Conservation (phyloP, 2,888 invertebrate species). For the Polia nebulosa region DNA sequence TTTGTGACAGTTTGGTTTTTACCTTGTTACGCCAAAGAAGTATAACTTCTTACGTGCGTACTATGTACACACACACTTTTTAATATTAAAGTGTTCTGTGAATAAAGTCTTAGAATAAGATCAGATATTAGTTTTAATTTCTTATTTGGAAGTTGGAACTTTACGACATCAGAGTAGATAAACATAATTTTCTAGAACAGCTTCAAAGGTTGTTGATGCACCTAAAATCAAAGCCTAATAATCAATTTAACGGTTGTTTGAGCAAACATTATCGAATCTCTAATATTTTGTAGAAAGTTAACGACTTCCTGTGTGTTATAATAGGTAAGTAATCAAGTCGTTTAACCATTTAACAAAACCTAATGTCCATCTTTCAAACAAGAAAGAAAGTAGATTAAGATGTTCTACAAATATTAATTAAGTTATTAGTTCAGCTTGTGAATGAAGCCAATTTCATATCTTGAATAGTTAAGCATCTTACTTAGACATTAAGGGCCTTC, state of each 20-base stretch:
- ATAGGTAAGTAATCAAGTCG: not conserved
- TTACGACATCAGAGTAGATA: too few relatives aligned
- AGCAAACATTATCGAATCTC: not conserved
- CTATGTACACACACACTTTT: too few relatives aligned
- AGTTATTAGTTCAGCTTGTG: not conserved
- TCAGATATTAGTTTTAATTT: too few relatives aligned
- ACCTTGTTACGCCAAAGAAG: too few relatives aligned
- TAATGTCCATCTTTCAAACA: conserved; percentile 4
- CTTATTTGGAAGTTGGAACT: too few relatives aligned
- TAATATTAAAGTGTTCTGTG: too few relatives aligned
- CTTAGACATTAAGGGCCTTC: not conserved
- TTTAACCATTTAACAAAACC: conserved; percentile 1
- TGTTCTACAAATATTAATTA: not conserved
- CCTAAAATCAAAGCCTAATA: not conserved
- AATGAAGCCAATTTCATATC: not conserved
- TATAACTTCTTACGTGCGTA: too few relatives aligned
- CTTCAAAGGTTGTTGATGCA: not conserved
- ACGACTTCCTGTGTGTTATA: conserved; percentile 19
- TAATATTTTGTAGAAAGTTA: conserved; percentile 22
- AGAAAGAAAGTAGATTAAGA: conserved; percentile 4
- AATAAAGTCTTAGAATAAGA: too few relatives aligned
- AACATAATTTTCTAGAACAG: too few relatives aligned
- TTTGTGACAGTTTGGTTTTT: too few relatives aligned
- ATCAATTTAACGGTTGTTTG: not conserved
- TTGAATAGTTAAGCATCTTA: not conserved